Base-by-base conservation (phyloP, 1,140 invertebrate genomes). In the Apis dorsata region DNA sequence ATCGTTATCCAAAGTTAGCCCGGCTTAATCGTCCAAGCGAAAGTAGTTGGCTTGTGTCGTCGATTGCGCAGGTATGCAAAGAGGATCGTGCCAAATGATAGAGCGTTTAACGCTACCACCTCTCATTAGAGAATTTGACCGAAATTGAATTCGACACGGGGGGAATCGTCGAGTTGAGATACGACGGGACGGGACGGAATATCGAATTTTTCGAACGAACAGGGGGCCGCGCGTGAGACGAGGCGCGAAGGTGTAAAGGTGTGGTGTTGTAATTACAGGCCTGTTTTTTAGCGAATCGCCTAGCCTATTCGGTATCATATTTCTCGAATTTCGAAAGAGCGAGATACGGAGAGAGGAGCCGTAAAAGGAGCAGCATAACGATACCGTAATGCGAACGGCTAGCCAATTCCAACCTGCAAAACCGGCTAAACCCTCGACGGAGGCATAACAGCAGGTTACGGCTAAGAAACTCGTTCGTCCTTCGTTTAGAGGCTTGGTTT, bases 401-500 rank as follows among this genome's bases (percentile, higher is more conserved):
- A 84, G 81, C 86, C 88, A 89, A 87, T 86, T 87, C 81, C 74
- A 89, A 89, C 88, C 88, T 87, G 88, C 87, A 89, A 87, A 89
- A 89, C 88, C 88, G 88, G 88, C 88, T 87, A 82, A 87, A 80
- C 84, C 77, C 77, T 77, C 86, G 49, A 81, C 75, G 44, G 78
- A 63, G 77, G 63, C 75, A 55, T 80, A 87, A 89, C 88, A 85
- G 80, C 77, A 85, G 88, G 82, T 89, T 86, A 83, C 79, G 71
- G 69, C 83, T 69, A 75, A 87, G 85, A 87, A 87, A 89, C 88
- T 89, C 57, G 88, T 87, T 88, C 88, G 83, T 84, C 85, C 86
- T 86, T 85, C 86, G 88, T 87, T 79, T 81, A 79, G 73, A 81
- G 83, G 79, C 71, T 84, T 49, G 53, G 55, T 81, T 87, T 81